phyloP scores from a whole-genome alignment of 2,888 invertebrate genomes.

The Lasioglossum marginatum region DNA sequence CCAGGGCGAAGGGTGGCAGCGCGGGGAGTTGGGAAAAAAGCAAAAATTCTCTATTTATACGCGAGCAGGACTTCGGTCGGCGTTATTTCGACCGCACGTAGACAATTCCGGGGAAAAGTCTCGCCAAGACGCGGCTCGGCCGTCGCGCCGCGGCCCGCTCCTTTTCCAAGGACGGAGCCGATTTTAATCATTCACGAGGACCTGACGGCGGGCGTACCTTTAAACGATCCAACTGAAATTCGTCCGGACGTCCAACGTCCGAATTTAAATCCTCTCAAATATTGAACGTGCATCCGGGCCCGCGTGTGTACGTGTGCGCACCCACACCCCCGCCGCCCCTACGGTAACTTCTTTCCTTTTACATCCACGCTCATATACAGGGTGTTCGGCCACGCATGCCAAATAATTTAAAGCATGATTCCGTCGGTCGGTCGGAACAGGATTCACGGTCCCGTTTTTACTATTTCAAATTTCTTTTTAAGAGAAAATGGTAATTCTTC shows the following conservation, averaged over 20 bases:
- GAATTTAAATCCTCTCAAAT: conserved; percentile 84
- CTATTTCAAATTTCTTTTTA: background rate
- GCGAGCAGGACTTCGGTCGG: conserved; percentile 57
- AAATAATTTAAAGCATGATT: background rate
- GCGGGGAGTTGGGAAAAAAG: background rate
- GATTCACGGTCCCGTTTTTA: background rate
- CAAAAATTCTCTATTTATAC: conserved; percentile 74
- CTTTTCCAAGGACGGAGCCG: conserved; percentile 69
- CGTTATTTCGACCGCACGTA: conserved; percentile 78
- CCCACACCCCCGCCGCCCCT: background rate
- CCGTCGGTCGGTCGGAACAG: background rate
- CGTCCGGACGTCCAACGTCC: conserved; percentile 82
- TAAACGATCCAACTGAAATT: conserved; percentile 83
- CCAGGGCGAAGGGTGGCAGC: background rate
- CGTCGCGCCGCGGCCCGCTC: conserved; percentile 56
- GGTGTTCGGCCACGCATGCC: background rate
- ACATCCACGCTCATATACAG: conserved; percentile 40
- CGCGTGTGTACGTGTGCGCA: conserved; percentile 37
- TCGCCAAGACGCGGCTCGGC: conserved; percentile 63
- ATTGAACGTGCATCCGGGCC: conserved; percentile 77
- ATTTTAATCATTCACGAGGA: conserved; percentile 82
- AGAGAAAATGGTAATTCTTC: no score
- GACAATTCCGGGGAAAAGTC: conserved; percentile 75
- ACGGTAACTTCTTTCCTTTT: conserved; percentile 69
- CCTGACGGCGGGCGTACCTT: conserved; percentile 80